phyloP scores from a whole-genome alignment of 2,797 vertebrate species.

The Pangasius larnaudii region DNA sequence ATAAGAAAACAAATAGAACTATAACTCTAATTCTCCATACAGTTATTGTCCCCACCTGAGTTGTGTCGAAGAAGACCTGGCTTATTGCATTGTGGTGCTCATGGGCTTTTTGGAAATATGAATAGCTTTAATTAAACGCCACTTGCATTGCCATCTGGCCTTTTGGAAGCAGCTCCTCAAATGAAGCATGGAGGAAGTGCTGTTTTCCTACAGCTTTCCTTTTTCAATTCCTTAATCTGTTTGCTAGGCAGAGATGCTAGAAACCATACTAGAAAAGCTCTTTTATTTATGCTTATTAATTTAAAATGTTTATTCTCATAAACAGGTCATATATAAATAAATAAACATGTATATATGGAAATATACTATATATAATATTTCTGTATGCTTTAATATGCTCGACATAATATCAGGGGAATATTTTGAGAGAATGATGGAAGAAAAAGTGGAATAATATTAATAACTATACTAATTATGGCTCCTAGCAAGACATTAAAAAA shows the following conservation, averaged over 20 bases:
- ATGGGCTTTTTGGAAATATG: constrained; percentile 64
- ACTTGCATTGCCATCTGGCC: constrained; percentile 65
- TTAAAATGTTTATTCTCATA: neutral
- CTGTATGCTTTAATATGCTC: neutral
- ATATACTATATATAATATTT: neutral
- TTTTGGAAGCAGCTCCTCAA: constrained; percentile 59
- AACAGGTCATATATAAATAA: neutral
- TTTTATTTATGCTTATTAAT: constrained; percentile 3
- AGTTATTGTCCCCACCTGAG: constrained; percentile 51
- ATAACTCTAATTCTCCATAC: constrained; percentile 36
- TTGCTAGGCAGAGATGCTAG: constrained; percentile 22
- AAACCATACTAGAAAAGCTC: neutral
- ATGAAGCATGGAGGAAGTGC: constrained; percentile 53
- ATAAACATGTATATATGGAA: neutral
- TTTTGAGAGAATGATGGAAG: neutral
- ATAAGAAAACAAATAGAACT: constrained; percentile 39
- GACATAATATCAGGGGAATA: neutral
- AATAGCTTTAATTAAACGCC: constrained; percentile 67
- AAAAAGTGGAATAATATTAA: neutral
- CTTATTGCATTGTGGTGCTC: constrained; percentile 52
- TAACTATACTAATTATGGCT: neutral
- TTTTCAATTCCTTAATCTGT: constrained; percentile 46
- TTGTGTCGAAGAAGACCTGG: constrained; percentile 44
- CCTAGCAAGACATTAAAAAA: neutral
- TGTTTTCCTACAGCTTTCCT: constrained; percentile 36